phyloP scores from a whole-genome alignment of 1,140 invertebrate genomes.

The Tribolium castaneum region DNA sequence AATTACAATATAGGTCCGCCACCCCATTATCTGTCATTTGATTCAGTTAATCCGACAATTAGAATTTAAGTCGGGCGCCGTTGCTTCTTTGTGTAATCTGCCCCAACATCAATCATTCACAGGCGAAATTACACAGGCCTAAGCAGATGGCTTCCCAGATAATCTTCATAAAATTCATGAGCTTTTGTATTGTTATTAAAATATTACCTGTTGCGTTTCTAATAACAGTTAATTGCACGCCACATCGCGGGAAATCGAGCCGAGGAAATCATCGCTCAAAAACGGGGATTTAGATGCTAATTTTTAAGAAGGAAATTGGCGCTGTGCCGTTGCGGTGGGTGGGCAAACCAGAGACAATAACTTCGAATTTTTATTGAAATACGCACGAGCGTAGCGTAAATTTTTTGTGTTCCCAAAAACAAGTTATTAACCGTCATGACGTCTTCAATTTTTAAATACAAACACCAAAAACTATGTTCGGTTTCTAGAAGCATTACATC shows the following conservation, averaged over 20 bases:
- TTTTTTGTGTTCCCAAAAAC: no score
- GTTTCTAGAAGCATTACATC: no score
- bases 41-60: slow-evolving; percentile 44
- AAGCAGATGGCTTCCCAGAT: slow-evolving; percentile 38
- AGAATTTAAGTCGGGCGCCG: slow-evolving; percentile 21
- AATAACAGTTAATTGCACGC: slow-evolving; percentile 57
- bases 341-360: no score
- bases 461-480: no score
- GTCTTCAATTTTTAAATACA: no score
- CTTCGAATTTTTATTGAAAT: no score
- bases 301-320: no score
- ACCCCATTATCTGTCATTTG: slow-evolving; percentile 32
- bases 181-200: slow-evolving; percentile 50
- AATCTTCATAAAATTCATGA: slow-evolving; percentile 50
- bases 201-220: slow-evolving; percentile 56
- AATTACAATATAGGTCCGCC: slow-evolving; percentile 40
- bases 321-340: no score
- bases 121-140: slow-evolving; percentile 39
- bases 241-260: not conserved
- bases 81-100: slow-evolving; percentile 42
- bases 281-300: not conserved
- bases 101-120: slow-evolving; percentile 36
- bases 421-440: no score
- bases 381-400: no score
- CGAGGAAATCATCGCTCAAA: not conserved